Base-by-base conservation (phyloP, 35 echinoderm and acorn worm genomes). In the Diadema setosum region DNA sequence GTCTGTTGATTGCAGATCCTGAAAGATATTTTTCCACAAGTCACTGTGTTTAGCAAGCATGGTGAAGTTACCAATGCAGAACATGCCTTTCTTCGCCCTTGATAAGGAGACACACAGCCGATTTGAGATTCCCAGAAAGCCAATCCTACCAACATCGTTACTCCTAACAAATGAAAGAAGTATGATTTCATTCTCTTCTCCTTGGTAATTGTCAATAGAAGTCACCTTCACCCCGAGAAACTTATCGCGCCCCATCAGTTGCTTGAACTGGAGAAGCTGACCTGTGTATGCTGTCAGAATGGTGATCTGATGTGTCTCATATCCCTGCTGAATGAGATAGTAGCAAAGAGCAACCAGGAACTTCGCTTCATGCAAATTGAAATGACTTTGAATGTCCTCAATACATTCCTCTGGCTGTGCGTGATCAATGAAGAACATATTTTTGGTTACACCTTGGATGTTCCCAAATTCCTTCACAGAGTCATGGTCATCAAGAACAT, bases 131-230 rank as follows among this genome's bases (percentile, higher is more conserved):
- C 87, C 92, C 39, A 99, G 65, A 84, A 99, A 99, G 31, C 95
- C 95, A 42, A 98, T 98, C 39, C 36, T 90, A 4, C 96, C 92
- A 69, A 90, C 93, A 24, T 83, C 65, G 55, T 94, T 99, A 46
- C 92, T 94, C 69, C 96, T 64, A 58, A 99, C 96, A 26, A 99
- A 83, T 24, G 96, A 99, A 21, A 99, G 52, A 15, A 94, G 90
- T 41, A 99, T 92, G 29, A 99, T 99, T 39, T 99, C 96, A 82
- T 99, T 99, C 60, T 95, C 96, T 82, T 94, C 92, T 2, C 92
- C 92, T 49, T 94, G 92, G 44, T 85, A 94, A 48, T 94, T 94
- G 84, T 94, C 92, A 1, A 94, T 70, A 1, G 92, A 46, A 40
- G 81, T 60, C 24, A 98, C 67, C 14, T 81, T 58, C 43, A 97